Evolutionary conservation across 2,888 invertebrate genomes (phyloP).

Genomic region (Margaritifera margaritifera): DNA sequence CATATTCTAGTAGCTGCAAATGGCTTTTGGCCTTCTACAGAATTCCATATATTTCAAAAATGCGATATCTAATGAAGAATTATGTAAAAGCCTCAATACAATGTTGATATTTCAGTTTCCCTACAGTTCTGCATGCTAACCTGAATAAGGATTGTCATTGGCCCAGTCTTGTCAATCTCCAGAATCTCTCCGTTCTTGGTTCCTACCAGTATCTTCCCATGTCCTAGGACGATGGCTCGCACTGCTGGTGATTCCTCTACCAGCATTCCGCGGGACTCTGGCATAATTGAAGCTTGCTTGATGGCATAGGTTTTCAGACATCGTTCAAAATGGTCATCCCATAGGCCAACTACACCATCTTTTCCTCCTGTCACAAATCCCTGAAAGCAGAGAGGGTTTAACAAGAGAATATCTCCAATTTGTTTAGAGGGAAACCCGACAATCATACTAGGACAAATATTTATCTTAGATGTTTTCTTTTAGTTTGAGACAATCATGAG

Average conservation of each 20-base stretch:
- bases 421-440: not conserved
- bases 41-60: too few relatives aligned
- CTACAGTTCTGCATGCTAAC: slow-evolving; percentile 35
- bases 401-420: not conserved
- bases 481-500: not conserved
- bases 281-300: slow-evolving; percentile 61
- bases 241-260: slow-evolving; percentile 67
- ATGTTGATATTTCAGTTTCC: too few relatives aligned
- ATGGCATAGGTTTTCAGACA: slow-evolving; percentile 71
- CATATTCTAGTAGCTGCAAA: too few relatives aligned
- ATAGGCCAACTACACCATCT: slow-evolving; percentile 73
- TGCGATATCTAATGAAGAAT: too few relatives aligned
- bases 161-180: slow-evolving; percentile 71
- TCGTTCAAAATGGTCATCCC: slow-evolving; percentile 72
- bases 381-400: slow-evolving; percentile 47
- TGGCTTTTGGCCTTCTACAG: too few relatives aligned
- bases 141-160: slow-evolving; percentile 69
- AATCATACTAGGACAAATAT: not conserved
- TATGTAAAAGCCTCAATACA: too few relatives aligned
- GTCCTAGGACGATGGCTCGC: slow-evolving; percentile 70
- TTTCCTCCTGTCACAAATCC: slow-evolving; percentile 74
- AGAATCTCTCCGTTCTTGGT: slow-evolving; percentile 73
- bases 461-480: not conserved
- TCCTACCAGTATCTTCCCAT: slow-evolving; percentile 72
- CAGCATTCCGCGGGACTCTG: slow-evolving; percentile 63